Evolutionary conservation across 2,113 vertebrate genomes (phyloP).

Genomic region (Xiphophorus couchianus): DNA sequence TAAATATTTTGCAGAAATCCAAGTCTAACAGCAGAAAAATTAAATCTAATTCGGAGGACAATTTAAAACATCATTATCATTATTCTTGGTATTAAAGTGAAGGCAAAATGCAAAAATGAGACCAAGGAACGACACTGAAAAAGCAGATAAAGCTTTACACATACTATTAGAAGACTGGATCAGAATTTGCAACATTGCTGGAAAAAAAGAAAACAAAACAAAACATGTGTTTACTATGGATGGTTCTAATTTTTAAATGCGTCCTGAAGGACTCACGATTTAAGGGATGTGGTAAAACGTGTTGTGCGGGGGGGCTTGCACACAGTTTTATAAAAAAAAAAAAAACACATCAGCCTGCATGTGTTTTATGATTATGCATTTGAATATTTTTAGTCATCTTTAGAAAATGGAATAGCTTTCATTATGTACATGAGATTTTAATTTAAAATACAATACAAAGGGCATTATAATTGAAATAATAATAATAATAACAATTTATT

Average conservation of each 20-base stretch:
- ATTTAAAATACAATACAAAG: too few species aligned
- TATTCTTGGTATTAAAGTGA: constrained; percentile 32
- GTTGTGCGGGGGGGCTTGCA: too few species aligned
- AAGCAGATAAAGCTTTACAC: constrained; percentile 58
- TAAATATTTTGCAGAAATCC: neutral
- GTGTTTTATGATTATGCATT: neutral
- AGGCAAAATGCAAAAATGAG: constrained; percentile 46
- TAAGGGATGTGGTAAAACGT: constrained; percentile 16
- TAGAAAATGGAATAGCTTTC: neutral
- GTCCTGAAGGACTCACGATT: constrained; percentile 45
- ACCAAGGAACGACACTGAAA: constrained; percentile 59
- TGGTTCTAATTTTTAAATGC: constrained; percentile 40
- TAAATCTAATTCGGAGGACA: constrained; percentile 10
- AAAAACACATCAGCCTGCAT: neutral
- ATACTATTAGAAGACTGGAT: constrained; percentile 56
- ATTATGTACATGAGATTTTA: too few species aligned
- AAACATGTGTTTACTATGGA: constrained; percentile 20
- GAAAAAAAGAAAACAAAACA: constrained; percentile 51
- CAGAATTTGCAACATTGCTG: constrained; percentile 43
- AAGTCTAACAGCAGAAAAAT: neutral
- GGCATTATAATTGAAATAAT: too few species aligned
- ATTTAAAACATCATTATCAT: neutral
- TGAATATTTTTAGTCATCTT: neutral
- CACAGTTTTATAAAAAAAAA: too few species aligned
- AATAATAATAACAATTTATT: neutral